Evolutionary conservation across 2,113 vertebrate genomes (phyloP).

Genomic region (Cyprinus carpio): DNA sequence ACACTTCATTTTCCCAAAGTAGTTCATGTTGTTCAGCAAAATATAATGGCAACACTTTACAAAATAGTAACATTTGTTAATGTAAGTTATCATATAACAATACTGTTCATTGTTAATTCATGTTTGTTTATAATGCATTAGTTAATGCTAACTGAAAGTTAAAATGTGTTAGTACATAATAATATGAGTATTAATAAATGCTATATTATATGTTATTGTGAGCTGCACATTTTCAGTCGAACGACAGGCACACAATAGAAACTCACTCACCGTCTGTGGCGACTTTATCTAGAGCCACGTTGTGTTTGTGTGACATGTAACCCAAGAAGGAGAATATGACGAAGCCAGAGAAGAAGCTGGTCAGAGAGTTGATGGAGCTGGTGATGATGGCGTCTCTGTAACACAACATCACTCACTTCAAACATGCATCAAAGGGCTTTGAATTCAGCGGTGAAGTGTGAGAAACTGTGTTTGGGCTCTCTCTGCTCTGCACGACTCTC

Average conservation of each 20-base stretch:
- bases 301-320: conserved; percentile 89
- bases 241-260: background rate
- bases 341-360: conserved; percentile 91
- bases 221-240: background rate
- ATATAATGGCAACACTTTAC: background rate
- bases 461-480: background rate
- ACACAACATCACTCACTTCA: conserved; percentile 18
- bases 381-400: conserved; percentile 88
- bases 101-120: background rate
- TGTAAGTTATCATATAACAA: background rate
- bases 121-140: background rate
- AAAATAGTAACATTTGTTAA: background rate
- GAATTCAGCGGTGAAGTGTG: conserved; percentile 56
- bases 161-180: background rate
- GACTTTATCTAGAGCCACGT: conserved; percentile 85
- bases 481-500: background rate
- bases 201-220: background rate
- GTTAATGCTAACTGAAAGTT: background rate
- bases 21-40: background rate
- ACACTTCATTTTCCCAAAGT: background rate
- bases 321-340: conserved; percentile 92
- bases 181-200: background rate
- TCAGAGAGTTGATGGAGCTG: conserved; percentile 90
- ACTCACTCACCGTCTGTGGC: conserved; percentile 82
- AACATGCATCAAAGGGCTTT: conserved; percentile 71